Percentiles rank a stretch among this genome's conserved stretches.
These are phyloP conservation scores for Drosophila hamatofila DNA, from an alignment of 2,888 invertebrate species.

Conservation along the genomic window DNA sequence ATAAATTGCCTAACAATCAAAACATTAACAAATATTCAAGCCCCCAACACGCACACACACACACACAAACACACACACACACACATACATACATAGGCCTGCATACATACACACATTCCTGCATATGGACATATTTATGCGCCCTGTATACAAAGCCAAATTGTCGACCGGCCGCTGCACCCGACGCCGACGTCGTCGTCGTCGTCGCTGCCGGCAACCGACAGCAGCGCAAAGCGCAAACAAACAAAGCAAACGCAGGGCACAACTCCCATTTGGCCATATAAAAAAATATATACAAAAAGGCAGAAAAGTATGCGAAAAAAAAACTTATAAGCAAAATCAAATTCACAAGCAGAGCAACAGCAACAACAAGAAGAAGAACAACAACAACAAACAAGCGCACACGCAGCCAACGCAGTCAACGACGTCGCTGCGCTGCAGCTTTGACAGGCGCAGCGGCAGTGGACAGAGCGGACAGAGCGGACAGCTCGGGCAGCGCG, in stretches of 20 bases:
- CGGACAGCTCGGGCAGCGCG: constrained; percentile 24
- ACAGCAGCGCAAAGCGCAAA: constrained; percentile 57
- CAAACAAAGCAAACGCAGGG: constrained; percentile 64
- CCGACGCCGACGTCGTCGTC: constrained; percentile 31
- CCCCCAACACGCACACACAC: constrained; percentile 6
- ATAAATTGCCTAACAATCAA: constrained; percentile 74
- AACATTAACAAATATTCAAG: constrained; percentile 59
- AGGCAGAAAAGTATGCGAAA: constrained; percentile 7
- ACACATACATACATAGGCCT: neutral
- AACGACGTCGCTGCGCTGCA: constrained; percentile 50
- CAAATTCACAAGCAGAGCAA: constrained; percentile 67
- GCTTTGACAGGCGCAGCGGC: constrained; percentile 56
- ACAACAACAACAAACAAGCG: constrained; percentile 39
- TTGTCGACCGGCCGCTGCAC: constrained; percentile 58
- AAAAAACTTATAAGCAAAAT: constrained; percentile 69
- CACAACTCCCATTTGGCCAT: constrained; percentile 64
- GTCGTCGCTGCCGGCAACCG: constrained; percentile 58
- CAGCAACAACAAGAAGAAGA: constrained; percentile 32
- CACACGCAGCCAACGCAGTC: constrained; percentile 47
- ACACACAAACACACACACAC: constrained; percentile 3
- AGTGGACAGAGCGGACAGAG: neutral
- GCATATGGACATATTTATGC: constrained; percentile 29
- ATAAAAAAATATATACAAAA: constrained; percentile 30
- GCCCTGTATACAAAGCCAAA: constrained; percentile 53
- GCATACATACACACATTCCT: constrained; percentile 4